Evolutionary conservation across 92 coral and sea anemone species (phyloP).

Genomic region (Zoanthus solanderi): DNA sequence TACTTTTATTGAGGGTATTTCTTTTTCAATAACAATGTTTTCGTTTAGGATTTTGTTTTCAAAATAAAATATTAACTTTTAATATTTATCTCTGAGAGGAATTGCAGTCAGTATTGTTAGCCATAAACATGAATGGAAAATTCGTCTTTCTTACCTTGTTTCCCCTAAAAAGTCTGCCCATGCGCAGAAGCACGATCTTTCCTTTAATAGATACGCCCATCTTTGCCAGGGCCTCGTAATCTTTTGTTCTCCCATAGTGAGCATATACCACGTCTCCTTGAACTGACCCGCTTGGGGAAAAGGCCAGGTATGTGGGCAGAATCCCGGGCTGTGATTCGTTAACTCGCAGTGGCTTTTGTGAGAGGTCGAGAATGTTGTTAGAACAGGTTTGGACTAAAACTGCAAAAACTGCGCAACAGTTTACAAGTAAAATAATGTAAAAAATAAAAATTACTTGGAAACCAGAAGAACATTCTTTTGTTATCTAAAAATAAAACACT

Average conservation of each 20-base stretch:
- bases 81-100: too few species aligned
- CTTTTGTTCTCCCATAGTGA: slow-evolving; percentile 84
- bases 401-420: too few species aligned
- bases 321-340: slow-evolving; percentile 63
- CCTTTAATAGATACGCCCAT: slow-evolving; percentile 70
- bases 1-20: too few species aligned
- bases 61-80: too few species aligned
- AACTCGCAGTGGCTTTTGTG: slow-evolving; percentile 48
- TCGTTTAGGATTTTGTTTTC: too few species aligned
- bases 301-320: slow-evolving; percentile 79
- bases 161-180: slow-evolving; percentile 86
- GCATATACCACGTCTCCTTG: slow-evolving; percentile 86
- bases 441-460: too few species aligned
- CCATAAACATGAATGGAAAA: background rate
- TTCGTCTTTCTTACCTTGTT: slow-evolving; percentile 68
- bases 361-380: too few species aligned
- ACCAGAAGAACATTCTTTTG: too few species aligned
- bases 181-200: slow-evolving; percentile 75
- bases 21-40: too few species aligned
- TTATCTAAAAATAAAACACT: too few species aligned
- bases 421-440: too few species aligned
- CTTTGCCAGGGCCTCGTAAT: slow-evolving; percentile 67
- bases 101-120: background rate
- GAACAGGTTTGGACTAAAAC: too few species aligned
- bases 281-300: slow-evolving; percentile 77